Base-by-base conservation (phyloP, 2,888 invertebrate species). In the Amiota minor region DNA sequence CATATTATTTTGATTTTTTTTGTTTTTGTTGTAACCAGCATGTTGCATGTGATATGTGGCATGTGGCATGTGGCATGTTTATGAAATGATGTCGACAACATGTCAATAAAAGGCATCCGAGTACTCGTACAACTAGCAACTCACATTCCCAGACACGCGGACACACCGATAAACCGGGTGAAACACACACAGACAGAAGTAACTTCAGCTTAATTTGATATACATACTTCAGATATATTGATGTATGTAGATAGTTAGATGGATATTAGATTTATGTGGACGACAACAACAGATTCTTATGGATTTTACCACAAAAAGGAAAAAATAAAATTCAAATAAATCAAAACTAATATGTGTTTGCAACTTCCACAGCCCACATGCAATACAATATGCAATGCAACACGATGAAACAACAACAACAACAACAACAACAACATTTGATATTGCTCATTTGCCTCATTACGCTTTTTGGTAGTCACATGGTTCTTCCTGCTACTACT, bases 371-470 rank as follows among this genome's bases (percentile, higher is more conserved):
- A n/a, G n/a, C n/a, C n/a, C n/a, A n/a, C n/a, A n/a, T n/a, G n/a
- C n/a, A n/a, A n/a, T n/a, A n/a, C n/a, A n/a, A n/a, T n/a, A n/a
- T n/a, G n/a, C n/a, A n/a, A n/a, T n/a, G n/a, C n/a, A n/a, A n/a
- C n/a, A n/a, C n/a, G n/a, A n/a, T n/a, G n/a, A n/a, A n/a, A 50
- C 50, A 11, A n/a, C 11, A 50, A 50, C 11, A n/a, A 1, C 50
- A 50, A 50, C 53, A 53, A 53, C 53, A 53, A 10, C 53, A 53
- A 53, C 53, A 45, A 62, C 62, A 62, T 35, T 62, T 62, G 35
- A 45, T 62, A 6, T 35, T 35, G 35, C 35, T 35, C 35, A 35
- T 35, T 62, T 62, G 62, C 20, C 62, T 62, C 62, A 62, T 62
- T 62, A 62, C n/a, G 62, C 62, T 35, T 53, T 53, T 53, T 35